A percentile compares a stretch with the other conserved stretches of the same genome.
phyloP scores from a whole-genome alignment of 2,797 vertebrate genomes.

The Carcharodon carcharias region DNA sequence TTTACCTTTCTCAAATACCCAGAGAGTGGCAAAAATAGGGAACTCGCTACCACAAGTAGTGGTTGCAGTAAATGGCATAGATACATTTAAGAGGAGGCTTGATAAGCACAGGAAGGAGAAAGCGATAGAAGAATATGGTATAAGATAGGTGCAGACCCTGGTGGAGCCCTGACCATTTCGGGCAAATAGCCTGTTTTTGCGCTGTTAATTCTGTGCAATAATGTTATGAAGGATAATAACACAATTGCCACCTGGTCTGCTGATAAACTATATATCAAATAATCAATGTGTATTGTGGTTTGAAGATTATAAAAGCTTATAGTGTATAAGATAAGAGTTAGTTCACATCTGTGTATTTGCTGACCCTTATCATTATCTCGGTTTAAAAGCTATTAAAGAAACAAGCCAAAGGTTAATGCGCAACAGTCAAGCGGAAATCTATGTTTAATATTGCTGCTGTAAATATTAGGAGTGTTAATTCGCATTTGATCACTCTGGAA shows the following conservation, averaged over 20 bases:
- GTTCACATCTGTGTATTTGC: not conserved
- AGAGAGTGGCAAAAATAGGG: too few species aligned
- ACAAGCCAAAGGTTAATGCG: not conserved
- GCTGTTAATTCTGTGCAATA: not conserved
- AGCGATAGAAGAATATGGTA: not conserved
- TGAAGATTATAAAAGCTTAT: not conserved
- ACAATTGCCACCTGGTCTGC: not conserved
- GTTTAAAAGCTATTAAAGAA: not conserved
- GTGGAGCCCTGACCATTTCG: too few species aligned
- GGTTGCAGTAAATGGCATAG: too few species aligned
- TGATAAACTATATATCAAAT: not conserved
- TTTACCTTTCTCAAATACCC: too few species aligned
- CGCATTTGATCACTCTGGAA: not conserved
- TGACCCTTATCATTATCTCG: not conserved
- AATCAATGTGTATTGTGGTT: not conserved
- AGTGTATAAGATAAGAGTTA: too few species aligned
- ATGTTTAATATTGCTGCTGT: not conserved
- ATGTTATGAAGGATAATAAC: not conserved
- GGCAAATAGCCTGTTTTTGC: not conserved
- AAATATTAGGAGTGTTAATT: not conserved
- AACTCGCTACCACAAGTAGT: not conserved
- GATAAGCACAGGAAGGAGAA: not conserved
- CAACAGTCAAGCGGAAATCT: not conserved
- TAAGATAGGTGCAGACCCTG: too few species aligned
- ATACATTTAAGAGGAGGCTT: too few species aligned